Conservation (phyloP, 2,113 vertebrate genomes). For the Chloropsis hardwickii region DNA sequence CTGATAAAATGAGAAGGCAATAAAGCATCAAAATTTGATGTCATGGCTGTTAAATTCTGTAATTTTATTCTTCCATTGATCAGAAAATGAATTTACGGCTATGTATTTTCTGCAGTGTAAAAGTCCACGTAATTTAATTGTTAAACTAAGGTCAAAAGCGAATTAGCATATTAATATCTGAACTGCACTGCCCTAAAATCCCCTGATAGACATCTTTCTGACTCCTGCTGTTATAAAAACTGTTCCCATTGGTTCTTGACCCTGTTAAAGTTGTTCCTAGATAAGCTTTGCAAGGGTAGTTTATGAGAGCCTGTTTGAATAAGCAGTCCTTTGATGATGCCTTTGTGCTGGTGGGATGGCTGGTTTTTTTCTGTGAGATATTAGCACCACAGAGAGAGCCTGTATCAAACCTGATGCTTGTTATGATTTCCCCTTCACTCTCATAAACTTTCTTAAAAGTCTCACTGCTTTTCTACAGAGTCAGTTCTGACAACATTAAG, state of each 20-base stretch:
- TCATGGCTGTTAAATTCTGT: not conserved
- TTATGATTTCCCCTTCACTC: not conserved
- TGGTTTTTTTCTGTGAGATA: not conserved
- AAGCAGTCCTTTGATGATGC: not conserved
- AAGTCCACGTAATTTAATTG: not conserved
- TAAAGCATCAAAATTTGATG: conserved; percentile 1
- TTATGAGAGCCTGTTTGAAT: not conserved
- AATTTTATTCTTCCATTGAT: not conserved
- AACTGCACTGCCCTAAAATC: not conserved
- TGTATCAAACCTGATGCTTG: not conserved
- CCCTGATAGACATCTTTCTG: not conserved
- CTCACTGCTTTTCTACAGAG: not conserved
- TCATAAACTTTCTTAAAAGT: not conserved
- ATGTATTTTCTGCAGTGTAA: not conserved
- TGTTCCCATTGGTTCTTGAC: not conserved
- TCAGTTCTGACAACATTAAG: not conserved
- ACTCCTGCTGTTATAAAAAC: not conserved
- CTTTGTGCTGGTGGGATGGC: not conserved
- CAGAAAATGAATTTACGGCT: conserved; percentile 7
- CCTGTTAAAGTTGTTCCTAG: not conserved
- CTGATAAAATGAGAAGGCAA: not conserved
- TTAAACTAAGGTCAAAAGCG: not conserved
- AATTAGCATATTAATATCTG: not conserved
- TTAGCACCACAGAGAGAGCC: not conserved
- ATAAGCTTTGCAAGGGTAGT: not conserved